phyloP scores from a whole-genome alignment of 2,797 vertebrate species.

The Picus viridis region DNA sequence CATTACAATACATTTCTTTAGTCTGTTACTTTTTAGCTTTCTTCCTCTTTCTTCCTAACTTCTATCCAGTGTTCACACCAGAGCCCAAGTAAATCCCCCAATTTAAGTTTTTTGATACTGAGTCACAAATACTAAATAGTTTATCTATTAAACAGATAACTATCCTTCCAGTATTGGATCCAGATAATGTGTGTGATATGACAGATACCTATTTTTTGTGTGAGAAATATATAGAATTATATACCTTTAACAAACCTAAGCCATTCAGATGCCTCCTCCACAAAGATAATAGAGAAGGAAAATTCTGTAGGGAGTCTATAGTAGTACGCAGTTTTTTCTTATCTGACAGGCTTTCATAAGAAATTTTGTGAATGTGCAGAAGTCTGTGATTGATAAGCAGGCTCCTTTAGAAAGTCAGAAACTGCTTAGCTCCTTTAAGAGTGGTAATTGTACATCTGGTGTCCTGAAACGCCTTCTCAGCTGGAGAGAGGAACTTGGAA shows the following conservation, averaged over 20 bases:
- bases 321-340: not conserved
- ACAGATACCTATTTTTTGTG: not conserved
- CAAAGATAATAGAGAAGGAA: not conserved
- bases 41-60: not conserved
- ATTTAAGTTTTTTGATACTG: not conserved
- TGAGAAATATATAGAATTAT: not conserved
- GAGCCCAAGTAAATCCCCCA: not conserved
- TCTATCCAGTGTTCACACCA: not conserved
- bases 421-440: not conserved
- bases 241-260: not conserved
- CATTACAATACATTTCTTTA: not conserved
- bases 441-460: conserved; percentile 1
- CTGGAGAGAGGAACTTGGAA: conserved; percentile 4
- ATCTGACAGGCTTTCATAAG: not conserved
- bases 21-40: not conserved
- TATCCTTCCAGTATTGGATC: not conserved
- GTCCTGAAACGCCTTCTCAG: conserved; percentile 49
- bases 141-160: not conserved
- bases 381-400: not conserved
- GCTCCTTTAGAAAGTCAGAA: not conserved
- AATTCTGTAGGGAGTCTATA: not conserved
- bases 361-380: not conserved
- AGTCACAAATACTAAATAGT: not conserved
- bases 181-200: not conserved
- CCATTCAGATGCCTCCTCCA: not conserved